These are phyloP conservation scores for Chelonus formosanus DNA, from an alignment of 2,888 invertebrate genomes.

Conservation along the genomic window DNA sequence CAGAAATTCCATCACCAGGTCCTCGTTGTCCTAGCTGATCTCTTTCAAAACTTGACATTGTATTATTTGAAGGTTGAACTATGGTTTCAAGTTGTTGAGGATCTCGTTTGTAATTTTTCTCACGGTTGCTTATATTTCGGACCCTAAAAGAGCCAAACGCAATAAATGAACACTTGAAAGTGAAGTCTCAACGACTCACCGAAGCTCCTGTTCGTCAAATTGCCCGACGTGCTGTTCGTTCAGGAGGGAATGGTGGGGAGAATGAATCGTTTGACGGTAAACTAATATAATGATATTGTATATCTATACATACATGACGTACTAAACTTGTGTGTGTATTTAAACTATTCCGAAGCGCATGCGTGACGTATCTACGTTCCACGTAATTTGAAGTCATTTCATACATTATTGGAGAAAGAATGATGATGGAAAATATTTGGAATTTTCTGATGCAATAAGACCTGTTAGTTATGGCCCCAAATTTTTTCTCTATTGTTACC, in stretches of 20 bases:
- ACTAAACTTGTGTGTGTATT: too few species aligned
- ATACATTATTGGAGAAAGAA: too few species aligned
- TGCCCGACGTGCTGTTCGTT: conserved; percentile 3
- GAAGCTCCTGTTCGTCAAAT: too few species aligned
- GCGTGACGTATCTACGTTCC: too few species aligned
- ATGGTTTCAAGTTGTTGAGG: neutral
- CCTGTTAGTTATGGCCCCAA: too few species aligned
- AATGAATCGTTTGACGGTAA: conserved; percentile 12
- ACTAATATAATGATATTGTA: neutral
- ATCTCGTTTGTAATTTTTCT: neutral
- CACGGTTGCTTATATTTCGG: conserved; percentile 28
- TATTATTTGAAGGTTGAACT: conserved; percentile 6
- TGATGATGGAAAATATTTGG: too few species aligned
- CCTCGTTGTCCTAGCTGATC: conserved; percentile 73
- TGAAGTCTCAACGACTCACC: neutral
- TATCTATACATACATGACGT: neutral
- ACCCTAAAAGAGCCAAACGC: conserved; percentile 34
- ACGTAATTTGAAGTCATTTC: too few species aligned
- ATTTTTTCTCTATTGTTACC: too few species aligned
- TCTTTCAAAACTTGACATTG: conserved; percentile 65
- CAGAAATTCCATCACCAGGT: conserved; percentile 67
- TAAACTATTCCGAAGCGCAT: neutral
- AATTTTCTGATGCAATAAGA: too few species aligned
- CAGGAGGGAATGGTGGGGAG: conserved; percentile 19
- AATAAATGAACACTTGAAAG: neutral